Evolutionary conservation across 2,113 vertebrate species (phyloP), one percentile per base, ranked within the genome.

Genomic region (Tychaedon coryphoeus): DNA sequence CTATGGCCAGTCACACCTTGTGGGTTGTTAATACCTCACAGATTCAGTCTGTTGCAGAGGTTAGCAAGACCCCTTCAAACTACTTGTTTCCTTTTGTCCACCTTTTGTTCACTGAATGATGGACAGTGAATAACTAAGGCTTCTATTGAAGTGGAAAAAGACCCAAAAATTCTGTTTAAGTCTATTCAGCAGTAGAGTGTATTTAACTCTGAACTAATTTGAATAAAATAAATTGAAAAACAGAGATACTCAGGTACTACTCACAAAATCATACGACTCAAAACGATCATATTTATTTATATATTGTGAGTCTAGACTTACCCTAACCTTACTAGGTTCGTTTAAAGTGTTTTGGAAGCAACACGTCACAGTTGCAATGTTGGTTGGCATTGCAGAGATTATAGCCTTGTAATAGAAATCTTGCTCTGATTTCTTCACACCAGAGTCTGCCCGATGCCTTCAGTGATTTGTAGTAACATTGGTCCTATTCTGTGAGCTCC

Each of bases 171-270:
- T 54, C 34, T 40, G 1, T 82, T 70, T 81, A 47, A 60, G 5
- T 75, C 19, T 85, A n/a, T 84, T 81, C 54, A 70, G 16, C 9
- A 56, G 6, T 33, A 23, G 10, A 17, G 25, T 20, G 7, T 6
- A 7, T 84, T 13, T 28, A 77, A 48, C 4, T 54, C 33, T 56
- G 53, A 82, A 34, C 16, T 50, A 58, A 58, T 86, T 38, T 89
- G 42, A 73, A 86, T 50, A 62, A 92, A 83, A 56, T 40, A 58
- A 82, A 80, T 43, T 33, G 51, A 91, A 83, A 91, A 74, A 17
- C 29, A 65, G 43, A 40, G 14, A 20, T 36, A 42, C 14, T 83
- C 8, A 7, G 31, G 18, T 70, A 54, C n/a, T 73, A 42, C 12
- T 70, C 7, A 26, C 20, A 75, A 88, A 71, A 86, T 8, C 24